Evolutionary conservation across 2,888 invertebrate species (phyloP), one percentile per base, ranked within the genome.

Genomic region (Dryomyza anilis): DNA sequence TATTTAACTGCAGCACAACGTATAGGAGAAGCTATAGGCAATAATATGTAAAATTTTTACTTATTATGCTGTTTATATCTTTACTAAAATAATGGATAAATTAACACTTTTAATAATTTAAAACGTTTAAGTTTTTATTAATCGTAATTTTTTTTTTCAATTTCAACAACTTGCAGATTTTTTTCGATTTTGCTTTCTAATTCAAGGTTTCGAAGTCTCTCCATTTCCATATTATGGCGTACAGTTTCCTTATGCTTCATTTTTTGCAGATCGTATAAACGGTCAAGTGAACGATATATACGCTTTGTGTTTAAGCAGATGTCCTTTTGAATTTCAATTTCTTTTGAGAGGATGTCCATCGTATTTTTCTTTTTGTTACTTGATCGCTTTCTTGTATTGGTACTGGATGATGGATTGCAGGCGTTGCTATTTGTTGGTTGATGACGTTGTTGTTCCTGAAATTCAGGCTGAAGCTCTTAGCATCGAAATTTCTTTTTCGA

Each of bases 391-490:
- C 33, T 8, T 33, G 33, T 33, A 8, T 8, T 12, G n/a, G 36
- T 60, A n/a, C 4, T 67, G 65, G 43, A 67, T 6, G 7, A 33
- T 33, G 7, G 7, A 33, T 33, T 8, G 6, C 33, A 33, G 33
- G 33, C 6, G 33, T 12, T 33, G 33, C 33, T 12, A 8, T 33
- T 33, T 33, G 33, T 33, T 33, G 33, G 33, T 12, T 33, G 33
- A 33, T 33, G n/a, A n/a, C 12, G 7, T 33, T 8, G 33, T 33
- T 12, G 6, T 8, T 12, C 7, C 33, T 33, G 33, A 33, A 33
- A 8, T 33, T 8, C 6, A 12, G 12, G 6, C 12, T 6, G 6
- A 33, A 6, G 33, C 12, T 8, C 33, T 33, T n/a, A n/a, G 12
- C 33, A 33, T 33, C 12, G 33, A 6, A 8, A 12, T 33, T 12